Percentiles rank a stretch among this genome's conserved stretches.
These are phyloP conservation scores for Teleogryllus occipitalis DNA, from an alignment of 1,140 invertebrate genomes.

Conservation along the genomic window DNA sequence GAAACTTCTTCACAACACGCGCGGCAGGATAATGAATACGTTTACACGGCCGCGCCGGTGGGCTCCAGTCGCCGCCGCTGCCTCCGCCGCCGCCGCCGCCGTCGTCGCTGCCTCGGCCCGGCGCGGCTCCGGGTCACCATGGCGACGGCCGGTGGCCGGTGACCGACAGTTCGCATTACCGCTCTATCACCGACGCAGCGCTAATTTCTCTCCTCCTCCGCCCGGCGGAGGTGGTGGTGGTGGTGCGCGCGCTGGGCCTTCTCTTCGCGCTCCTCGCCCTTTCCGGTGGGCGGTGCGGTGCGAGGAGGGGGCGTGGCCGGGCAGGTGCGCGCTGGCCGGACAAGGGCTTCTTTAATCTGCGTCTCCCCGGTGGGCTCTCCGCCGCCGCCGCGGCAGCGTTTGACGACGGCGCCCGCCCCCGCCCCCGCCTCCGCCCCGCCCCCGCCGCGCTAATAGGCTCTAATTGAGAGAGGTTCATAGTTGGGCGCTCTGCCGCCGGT, in stretches of 20 bases:
- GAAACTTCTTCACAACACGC: conserved; percentile 14
- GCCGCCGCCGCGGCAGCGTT: background rate
- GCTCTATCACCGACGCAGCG: background rate
- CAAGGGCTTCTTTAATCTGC: conserved; percentile 13
- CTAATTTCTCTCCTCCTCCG: background rate
- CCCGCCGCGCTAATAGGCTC: conserved; percentile 26
- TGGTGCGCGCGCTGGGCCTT: background rate
- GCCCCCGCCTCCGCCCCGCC: background rate
- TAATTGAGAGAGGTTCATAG: conserved; percentile 30
- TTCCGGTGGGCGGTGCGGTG: background rate
- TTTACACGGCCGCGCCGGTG: background rate
- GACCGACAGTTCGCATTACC: background rate
- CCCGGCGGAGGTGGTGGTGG: no score
- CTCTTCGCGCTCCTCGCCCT: background rate
- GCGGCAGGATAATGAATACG: conserved; percentile 11
- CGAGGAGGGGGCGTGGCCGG: background rate
- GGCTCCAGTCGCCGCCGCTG: no score
- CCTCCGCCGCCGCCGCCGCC: background rate
- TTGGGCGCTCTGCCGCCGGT: conserved; percentile 12
- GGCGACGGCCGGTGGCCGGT: background rate
- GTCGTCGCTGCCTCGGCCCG: background rate
- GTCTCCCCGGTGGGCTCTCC: background rate
- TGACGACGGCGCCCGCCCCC: conserved; percentile 6
- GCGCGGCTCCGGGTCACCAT: background rate
- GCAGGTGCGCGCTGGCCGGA: background rate